Conservation (phyloP, 2,888 invertebrate species). For the Platerodrilus igneus region DNA sequence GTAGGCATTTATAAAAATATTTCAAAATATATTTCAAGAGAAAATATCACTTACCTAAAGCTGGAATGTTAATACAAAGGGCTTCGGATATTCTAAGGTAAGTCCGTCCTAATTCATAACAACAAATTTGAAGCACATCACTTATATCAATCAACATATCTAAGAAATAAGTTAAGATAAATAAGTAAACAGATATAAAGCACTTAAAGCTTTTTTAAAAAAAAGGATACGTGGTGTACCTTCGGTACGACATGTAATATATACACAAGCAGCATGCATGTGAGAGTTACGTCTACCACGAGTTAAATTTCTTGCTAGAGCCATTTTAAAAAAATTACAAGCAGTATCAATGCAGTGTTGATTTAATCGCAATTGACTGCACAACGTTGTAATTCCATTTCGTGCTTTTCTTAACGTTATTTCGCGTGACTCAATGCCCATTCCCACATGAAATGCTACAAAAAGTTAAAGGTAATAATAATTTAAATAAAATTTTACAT, state of each 20-base stretch:
- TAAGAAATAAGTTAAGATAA: no score
- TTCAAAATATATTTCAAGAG: background rate
- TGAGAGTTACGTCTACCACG: constrained; percentile 85
- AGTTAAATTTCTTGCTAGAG: constrained; percentile 75
- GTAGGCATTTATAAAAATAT: no score
- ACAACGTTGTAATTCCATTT: constrained; percentile 77
- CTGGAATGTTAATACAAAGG: constrained; percentile 84
- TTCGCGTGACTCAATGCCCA: constrained; percentile 86
- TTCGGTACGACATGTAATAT: constrained; percentile 93
- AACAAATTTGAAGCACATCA: constrained; percentile 94
- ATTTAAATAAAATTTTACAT: no score
- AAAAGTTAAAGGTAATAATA: constrained; percentile 20
- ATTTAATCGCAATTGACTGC: constrained; percentile 81
- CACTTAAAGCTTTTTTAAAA: background rate
- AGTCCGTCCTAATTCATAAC: constrained; percentile 90
- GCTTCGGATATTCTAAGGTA: constrained; percentile 85
- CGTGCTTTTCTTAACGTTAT: constrained; percentile 86
- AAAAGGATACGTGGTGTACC: constrained; percentile 76
- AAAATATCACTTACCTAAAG: constrained; percentile 80
- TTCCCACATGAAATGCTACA: constrained; percentile 71
- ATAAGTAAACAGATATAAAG: constrained; percentile 8
- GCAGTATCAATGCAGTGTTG: constrained; percentile 92
- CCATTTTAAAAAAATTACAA: constrained; percentile 91
- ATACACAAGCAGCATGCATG: constrained; percentile 95
- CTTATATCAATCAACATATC: constrained; percentile 96